Evolutionary conservation across 2,113 vertebrate species (phyloP).

Genomic region (Mungos mungo): DNA sequence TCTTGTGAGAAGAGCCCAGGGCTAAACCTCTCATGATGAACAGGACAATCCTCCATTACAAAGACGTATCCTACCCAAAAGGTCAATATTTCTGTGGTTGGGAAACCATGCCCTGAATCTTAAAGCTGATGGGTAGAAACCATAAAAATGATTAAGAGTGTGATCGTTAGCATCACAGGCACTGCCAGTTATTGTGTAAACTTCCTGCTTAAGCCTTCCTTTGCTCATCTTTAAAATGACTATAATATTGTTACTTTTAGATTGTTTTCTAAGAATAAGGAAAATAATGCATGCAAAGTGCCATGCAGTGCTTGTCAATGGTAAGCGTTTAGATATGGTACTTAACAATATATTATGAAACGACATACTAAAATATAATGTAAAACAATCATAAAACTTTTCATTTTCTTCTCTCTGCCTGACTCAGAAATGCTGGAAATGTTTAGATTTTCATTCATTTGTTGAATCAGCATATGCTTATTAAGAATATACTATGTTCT

Average conservation of each 20-base stretch:
- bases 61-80: not conserved
- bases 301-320: not conserved
- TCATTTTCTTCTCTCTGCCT: not conserved
- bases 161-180: not conserved
- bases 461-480: not conserved
- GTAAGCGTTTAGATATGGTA: not conserved
- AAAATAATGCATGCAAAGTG: not conserved
- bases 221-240: not conserved
- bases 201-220: not conserved
- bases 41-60: not conserved
- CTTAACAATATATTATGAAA: not conserved
- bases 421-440: not conserved
- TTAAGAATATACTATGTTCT: not conserved
- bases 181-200: not conserved
- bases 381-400: not conserved
- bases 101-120: not conserved
- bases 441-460: not conserved
- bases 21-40: not conserved
- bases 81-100: not conserved
- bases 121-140: not conserved
- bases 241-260: not conserved
- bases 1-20: not conserved
- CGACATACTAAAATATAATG: not conserved
- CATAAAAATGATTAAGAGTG: not conserved
- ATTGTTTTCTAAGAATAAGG: not conserved